A percentile compares a stretch with the other conserved stretches of the same genome.
phyloP scores from a whole-genome alignment of 1,140 invertebrate species.

The Temnothorax curvispinosus region DNA sequence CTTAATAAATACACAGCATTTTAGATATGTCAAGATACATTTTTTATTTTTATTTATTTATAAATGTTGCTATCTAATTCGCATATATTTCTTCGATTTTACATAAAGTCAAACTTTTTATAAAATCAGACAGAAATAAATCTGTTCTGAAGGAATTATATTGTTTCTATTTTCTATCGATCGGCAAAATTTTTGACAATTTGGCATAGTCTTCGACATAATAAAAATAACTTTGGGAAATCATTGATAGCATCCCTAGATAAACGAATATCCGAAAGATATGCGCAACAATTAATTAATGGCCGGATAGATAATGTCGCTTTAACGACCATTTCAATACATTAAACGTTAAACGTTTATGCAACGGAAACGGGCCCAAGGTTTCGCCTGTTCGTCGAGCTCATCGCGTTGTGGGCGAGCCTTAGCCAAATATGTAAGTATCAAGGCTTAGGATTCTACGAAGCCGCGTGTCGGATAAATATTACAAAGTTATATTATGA shows the following conservation, averaged over 20 bases:
- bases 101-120: not conserved
- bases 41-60: too few relatives aligned
- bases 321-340: conserved; percentile 76
- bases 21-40: too few relatives aligned
- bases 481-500: conserved; percentile 3
- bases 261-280: conserved; percentile 14
- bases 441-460: conserved; percentile 70
- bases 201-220: not conserved
- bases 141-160: not conserved
- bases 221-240: not conserved
- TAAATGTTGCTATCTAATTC: too few relatives aligned
- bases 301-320: conserved; percentile 50
- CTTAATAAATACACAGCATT: too few relatives aligned
- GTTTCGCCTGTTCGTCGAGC: conserved; percentile 55
- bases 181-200: not conserved
- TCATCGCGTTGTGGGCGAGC: conserved; percentile 68
- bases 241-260: not conserved
- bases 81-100: not conserved
- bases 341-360: conserved; percentile 67
- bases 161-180: not conserved
- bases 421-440: conserved; percentile 76
- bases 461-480: not conserved
- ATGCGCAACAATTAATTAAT: not conserved
- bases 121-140: not conserved
- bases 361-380: conserved; percentile 80